Evolutionary conservation across 2,113 vertebrate species (phyloP), one percentile per base, ranked within the genome.

Genomic region (Gobiocypris rarus): DNA sequence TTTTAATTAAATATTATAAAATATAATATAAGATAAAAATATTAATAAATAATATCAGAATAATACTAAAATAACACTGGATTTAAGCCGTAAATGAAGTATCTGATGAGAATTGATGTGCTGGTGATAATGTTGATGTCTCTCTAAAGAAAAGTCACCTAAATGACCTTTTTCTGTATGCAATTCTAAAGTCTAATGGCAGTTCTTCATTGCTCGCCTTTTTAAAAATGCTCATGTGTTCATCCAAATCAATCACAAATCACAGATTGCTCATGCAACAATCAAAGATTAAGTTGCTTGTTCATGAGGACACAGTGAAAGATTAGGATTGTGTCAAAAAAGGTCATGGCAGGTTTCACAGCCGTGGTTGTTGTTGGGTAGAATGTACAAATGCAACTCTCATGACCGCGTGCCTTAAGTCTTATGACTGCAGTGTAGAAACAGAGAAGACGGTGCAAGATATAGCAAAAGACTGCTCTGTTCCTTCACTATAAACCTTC

Each of bases 341-440:
- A 54, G 8, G 31, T 38, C 67, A 17, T 15, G 67, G 5, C 19
- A 73, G 31, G 2, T 38, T 77, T 77, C 22, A 38, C 19, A 38
- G 31, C n/a, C 31, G 1, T 9, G 69, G 31, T 85, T 86, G 71
- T 56, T 87, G 22, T 58, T 78, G 45, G 65, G 31, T 38, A 65
- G 22, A 56, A 43, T 69, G 59, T 75, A 69, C 17, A 74, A 86
- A 88, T 85, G 38, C 34, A 58, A 80, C 48, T 81, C 81, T 76
- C 34, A 65, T 87, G 79, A 83, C 54, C 14, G 65, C 26, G 5
- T 82, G 73, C 65, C 63, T 86, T 8, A 81, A 50, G 59, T 63
- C 78, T 56, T 11, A 80, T 67, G 85, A 75, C 52, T 83, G 52
- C 69, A 83, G 63, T 31, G 2, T 43, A 22, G 80, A 87, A 45